Conservation (phyloP, 2,888 invertebrate species). For the Agapostemon virescens region DNA sequence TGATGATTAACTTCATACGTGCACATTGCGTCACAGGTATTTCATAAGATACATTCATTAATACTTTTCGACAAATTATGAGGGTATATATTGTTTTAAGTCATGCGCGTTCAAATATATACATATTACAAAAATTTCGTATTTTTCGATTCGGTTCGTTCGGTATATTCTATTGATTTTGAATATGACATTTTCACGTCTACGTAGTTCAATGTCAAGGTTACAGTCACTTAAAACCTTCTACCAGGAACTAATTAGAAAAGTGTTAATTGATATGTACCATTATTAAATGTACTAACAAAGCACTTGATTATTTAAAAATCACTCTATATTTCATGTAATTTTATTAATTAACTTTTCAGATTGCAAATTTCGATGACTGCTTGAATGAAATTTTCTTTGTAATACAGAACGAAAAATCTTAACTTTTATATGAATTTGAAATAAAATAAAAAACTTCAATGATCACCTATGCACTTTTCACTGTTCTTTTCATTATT, state of each 20-base stretch:
- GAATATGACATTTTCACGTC: not conserved
- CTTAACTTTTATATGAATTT: not conserved
- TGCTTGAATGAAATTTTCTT: not conserved
- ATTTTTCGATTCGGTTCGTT: not conserved
- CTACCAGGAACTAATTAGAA: not conserved
- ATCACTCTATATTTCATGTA: not conserved
- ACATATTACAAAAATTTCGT: not conserved
- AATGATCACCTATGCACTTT: not conserved
- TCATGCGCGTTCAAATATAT: not conserved
- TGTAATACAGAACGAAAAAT: not conserved
- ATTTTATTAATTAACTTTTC: not conserved
- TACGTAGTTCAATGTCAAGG: constrained; percentile 15
- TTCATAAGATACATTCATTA: constrained; percentile 35
- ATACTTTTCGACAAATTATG: constrained; percentile 8
- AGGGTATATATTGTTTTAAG: not conserved
- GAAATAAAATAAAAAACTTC: not conserved
- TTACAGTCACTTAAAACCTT: not conserved
- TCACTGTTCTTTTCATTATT: not conserved
- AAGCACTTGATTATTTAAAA: not conserved
- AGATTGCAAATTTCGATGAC: not conserved
- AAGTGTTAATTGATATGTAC: not conserved
- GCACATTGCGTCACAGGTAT: constrained; percentile 45
- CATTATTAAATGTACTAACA: not conserved
- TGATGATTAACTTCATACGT: constrained; percentile 30
- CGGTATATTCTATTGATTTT: constrained; percentile 22